These are phyloP conservation scores for Phoeniculus purpureus DNA, from an alignment of 2,797 vertebrate species.

Conservation along the genomic window DNA sequence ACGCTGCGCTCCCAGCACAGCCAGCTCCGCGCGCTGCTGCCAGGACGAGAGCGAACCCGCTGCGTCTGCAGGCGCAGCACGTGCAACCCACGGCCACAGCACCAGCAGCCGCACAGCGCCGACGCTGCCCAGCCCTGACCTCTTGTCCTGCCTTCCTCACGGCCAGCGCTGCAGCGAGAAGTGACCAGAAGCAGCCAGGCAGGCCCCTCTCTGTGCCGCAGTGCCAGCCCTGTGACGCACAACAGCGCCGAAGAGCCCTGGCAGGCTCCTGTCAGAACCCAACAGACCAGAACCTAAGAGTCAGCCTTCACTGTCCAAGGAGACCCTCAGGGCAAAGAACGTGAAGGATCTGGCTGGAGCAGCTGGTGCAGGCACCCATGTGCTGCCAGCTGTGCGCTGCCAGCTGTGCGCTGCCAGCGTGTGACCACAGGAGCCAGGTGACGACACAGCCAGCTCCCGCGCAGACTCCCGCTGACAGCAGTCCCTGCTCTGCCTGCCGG, in stretches of 20 bases:
- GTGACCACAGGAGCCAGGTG: too few species aligned
- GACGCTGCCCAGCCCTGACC: slow-evolving; percentile 43
- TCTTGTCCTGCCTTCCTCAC: slow-evolving; percentile 58
- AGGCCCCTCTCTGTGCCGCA: slow-evolving; percentile 71
- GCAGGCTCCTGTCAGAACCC: slow-evolving; percentile 79
- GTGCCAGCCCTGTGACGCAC: slow-evolving; percentile 76
- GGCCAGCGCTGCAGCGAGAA: slow-evolving; percentile 75
- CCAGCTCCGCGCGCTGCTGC: background rate
- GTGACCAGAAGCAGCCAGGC: slow-evolving; percentile 72
- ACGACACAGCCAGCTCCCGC: too few species aligned
- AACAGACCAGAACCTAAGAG: slow-evolving; percentile 73
- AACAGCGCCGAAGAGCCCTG: slow-evolving; percentile 78
- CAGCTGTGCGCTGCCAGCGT: too few species aligned
- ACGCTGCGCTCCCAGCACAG: slow-evolving; percentile 14
- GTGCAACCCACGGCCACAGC: background rate
- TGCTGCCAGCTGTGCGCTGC: too few species aligned
- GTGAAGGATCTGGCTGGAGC: slow-evolving; percentile 70
- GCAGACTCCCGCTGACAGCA: too few species aligned
- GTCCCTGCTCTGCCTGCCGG: background rate
- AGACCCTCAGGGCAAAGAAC: slow-evolving; percentile 77
- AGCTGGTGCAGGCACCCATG: too few species aligned
- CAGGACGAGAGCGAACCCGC: background rate
- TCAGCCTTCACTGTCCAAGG: slow-evolving; percentile 74
- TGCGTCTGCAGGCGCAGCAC: background rate
- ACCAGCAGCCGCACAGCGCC: slow-evolving; percentile 5